These are phyloP conservation scores for Cactoblastis cactorum DNA, from an alignment of 2,888 invertebrate genomes.

Conservation along the genomic window DNA sequence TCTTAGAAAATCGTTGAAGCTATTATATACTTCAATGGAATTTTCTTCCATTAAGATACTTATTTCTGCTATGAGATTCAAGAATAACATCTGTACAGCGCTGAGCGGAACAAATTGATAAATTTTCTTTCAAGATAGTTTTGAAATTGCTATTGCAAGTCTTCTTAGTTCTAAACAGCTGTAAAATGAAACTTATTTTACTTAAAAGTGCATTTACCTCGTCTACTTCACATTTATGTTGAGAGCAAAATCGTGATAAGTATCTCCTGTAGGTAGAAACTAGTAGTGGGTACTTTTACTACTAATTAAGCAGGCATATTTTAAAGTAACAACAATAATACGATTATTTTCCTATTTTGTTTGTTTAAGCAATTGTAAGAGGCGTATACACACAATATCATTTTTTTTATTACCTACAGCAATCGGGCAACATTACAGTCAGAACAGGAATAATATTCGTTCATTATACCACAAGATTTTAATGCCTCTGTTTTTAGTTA, in stretches of 20 bases:
- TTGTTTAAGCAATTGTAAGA: too few relatives aligned
- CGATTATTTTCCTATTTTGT: too few relatives aligned
- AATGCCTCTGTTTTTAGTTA: too few relatives aligned
- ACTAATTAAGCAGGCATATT: too few relatives aligned
- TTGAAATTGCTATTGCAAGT: background rate
- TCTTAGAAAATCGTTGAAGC: background rate
- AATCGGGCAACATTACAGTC: too few relatives aligned
- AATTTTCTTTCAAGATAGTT: constrained; percentile 6
- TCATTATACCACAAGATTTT: too few relatives aligned
- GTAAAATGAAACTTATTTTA: constrained; percentile 10
- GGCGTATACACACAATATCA: too few relatives aligned
- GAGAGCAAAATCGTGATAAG: background rate
- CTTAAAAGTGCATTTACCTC: constrained; percentile 10
- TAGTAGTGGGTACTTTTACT: too few relatives aligned
- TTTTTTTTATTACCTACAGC: too few relatives aligned
- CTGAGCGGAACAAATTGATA: constrained; percentile 1
- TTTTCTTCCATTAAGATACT: background rate
- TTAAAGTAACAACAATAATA: too few relatives aligned
- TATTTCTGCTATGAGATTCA: background rate
- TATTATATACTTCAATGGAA: background rate
- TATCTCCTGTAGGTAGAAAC: background rate
- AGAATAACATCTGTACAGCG: constrained; percentile 1
- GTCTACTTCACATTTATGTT: background rate
- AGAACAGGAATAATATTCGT: too few relatives aligned
- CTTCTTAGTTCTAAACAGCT: constrained; percentile 13